These are phyloP conservation scores for Tetramorium alpestre DNA, from an alignment of 1,140 invertebrate genomes.

Conservation along the genomic window DNA sequence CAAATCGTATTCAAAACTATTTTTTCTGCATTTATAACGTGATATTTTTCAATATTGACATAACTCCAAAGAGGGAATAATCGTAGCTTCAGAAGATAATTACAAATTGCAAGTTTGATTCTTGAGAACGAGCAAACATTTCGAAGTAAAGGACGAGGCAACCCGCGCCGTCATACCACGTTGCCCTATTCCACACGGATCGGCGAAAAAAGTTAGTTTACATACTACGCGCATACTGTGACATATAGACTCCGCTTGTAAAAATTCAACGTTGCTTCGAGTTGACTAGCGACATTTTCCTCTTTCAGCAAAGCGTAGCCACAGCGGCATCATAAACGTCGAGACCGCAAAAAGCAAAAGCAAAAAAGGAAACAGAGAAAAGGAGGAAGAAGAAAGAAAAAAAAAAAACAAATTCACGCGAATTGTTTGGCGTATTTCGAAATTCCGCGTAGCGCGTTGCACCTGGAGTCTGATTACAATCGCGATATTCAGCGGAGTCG, in stretches of 20 bases:
- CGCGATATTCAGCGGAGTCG: slow-evolving; percentile 18
- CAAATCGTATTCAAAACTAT: neutral
- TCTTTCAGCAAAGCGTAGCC: slow-evolving; percentile 12
- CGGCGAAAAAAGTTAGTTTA: slow-evolving; percentile 24
- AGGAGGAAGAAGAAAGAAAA: no score
- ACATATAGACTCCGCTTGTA: neutral
- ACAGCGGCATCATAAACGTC: slow-evolving; percentile 38
- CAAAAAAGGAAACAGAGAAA: no score
- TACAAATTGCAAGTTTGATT: neutral
- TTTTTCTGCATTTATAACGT: neutral
- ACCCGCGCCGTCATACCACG: neutral
- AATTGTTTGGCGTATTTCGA: slow-evolving; percentile 39
- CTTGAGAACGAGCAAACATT: neutral
- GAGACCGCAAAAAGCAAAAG: neutral
- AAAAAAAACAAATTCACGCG: slow-evolving; percentile 27
- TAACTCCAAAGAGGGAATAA: neutral
- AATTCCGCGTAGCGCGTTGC: slow-evolving; percentile 11
- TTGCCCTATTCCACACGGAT: neutral
- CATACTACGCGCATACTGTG: neutral
- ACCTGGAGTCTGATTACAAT: slow-evolving; percentile 34
- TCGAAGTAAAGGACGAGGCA: neutral
- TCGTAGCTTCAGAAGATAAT: neutral
- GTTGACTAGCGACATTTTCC: slow-evolving; percentile 8
- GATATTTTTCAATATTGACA: no score
- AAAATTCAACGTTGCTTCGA: slow-evolving; percentile 24